Conservation (phyloP, 92 coral and sea anemone genomes). For the Porites evermanni region DNA sequence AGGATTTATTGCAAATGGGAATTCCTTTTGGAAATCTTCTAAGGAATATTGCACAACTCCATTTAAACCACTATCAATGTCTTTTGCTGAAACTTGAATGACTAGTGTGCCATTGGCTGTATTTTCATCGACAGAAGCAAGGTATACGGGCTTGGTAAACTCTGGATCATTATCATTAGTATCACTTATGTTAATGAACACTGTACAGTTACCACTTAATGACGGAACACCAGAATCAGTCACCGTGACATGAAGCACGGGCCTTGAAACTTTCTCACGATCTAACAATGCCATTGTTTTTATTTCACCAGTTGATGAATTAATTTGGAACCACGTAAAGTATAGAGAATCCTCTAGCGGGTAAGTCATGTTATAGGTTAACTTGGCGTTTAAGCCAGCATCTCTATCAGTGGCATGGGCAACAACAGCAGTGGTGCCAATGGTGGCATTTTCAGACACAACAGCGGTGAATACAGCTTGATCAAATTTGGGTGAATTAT, state of each 20-base stretch:
- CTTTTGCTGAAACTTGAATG: slow-evolving; percentile 76
- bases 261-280: slow-evolving; percentile 78
- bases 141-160: slow-evolving; percentile 73
- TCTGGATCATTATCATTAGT: slow-evolving; percentile 89
- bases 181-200: slow-evolving; percentile 79
- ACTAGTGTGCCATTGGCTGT: slow-evolving; percentile 56
- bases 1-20: slow-evolving; percentile 71
- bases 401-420: slow-evolving; percentile 87
- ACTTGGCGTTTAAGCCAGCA: slow-evolving; percentile 63
- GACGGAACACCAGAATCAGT: slow-evolving; percentile 81
- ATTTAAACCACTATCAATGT: slow-evolving; percentile 78
- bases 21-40: not conserved
- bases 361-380: slow-evolving; percentile 71
- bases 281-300: slow-evolving; percentile 74
- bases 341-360: slow-evolving; percentile 36
- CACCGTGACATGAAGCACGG: slow-evolving; percentile 66
- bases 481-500: slow-evolving; percentile 87
- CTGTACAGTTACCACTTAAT: slow-evolving; percentile 82
- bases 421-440: slow-evolving; percentile 62
- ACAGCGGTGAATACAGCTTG: slow-evolving; percentile 64
- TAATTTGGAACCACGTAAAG: slow-evolving; percentile 80
- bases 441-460: slow-evolving; percentile 74
- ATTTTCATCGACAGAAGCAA: slow-evolving; percentile 73
- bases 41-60: slow-evolving; percentile 72
- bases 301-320: slow-evolving; percentile 77